Percentiles rank a stretch among this genome's conserved stretches.
Evolutionary conservation across 2,888 invertebrate genomes (phyloP).

Genomic region (Callyntrura guangdongensis): DNA sequence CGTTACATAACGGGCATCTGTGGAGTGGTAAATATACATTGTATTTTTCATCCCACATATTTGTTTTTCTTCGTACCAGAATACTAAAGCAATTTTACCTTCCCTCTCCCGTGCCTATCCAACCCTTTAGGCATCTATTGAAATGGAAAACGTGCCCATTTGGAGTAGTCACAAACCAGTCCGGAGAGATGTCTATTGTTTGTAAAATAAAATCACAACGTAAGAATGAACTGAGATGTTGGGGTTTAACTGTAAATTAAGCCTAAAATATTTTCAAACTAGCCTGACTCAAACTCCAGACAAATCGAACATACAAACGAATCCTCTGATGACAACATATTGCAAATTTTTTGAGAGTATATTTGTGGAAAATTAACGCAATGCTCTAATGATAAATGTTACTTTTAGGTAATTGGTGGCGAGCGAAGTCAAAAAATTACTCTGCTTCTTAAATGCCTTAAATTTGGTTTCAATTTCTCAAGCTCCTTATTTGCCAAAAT

Average conservation of each 20-base stretch:
- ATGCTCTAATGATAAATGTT: too few relatives aligned
- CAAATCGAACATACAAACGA: conserved; percentile 2
- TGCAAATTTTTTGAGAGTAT: too few relatives aligned
- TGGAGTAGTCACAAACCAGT: conserved; percentile 36
- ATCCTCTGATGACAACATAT: neutral
- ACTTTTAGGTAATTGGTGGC: too few relatives aligned
- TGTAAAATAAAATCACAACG: neutral
- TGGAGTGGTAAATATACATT: neutral
- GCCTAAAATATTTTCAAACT: neutral
- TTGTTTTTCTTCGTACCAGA: too few relatives aligned
- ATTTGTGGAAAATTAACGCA: too few relatives aligned
- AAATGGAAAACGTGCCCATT: conserved; percentile 40
- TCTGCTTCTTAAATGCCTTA: too few relatives aligned
- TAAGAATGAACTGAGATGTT: neutral
- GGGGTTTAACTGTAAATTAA: neutral
- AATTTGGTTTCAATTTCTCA: too few relatives aligned
- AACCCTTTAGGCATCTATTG: neutral
- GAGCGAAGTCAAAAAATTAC: too few relatives aligned
- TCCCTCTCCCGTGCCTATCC: neutral
- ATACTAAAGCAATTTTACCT: neutral
- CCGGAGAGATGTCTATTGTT: neutral
- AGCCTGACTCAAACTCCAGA: conserved; percentile 13
- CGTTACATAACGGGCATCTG: conserved; percentile 14
- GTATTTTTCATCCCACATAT: too few relatives aligned
- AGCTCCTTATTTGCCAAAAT: too few relatives aligned